Base-by-base conservation (phyloP, 2,888 invertebrate genomes). In the Alcis repandata region DNA sequence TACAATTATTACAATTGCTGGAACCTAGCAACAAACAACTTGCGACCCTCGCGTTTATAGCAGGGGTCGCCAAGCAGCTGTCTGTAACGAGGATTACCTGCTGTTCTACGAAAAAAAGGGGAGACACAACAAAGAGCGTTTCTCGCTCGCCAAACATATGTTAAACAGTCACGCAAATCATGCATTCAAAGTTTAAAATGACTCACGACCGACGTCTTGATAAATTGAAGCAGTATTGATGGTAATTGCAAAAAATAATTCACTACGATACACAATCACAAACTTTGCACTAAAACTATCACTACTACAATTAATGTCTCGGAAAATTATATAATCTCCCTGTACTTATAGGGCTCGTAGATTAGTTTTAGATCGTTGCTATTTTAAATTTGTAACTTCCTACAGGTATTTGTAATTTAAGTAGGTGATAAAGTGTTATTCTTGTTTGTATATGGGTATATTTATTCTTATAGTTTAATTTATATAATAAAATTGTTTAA, bases 151-250 rank as follows among this genome's bases (percentile, higher is more conserved):
- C 17, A 9, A 41, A 19, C 8, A 19, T 40, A 11, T 36, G 38
- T n/a, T 38, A 38, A 38, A 38, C 0, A 38, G 27, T 27, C n/a
- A 38, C 6, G 8, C 43, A 43, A 19, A 9, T 43, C 43, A 19
- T 19, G 19, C 43, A 11, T 27, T 2, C 2, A 27, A 46, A 46
- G 2, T 43, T 38, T 36, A 22, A 33, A 52, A 54, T n/a, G 46
- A 59, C 68, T 68, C 62, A 68, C 68, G 19, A 52, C 68, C 68
- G 68, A 56, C 59, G 68, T 68, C 64, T 68, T 62, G 58, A 41
- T 19, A 53, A 10, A 19, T 20, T 4, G 20, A 20, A 19, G 20
- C 43, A 17, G 9, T 19, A 38, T 38, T n/a, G n/a, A 38, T 15
- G 9, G 40, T 17, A 15, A n/a, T 40, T 0, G 7, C 17, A 17